Base-by-base conservation (phyloP, 2,797 vertebrate genomes). In the Melanotaenia boesemani region DNA sequence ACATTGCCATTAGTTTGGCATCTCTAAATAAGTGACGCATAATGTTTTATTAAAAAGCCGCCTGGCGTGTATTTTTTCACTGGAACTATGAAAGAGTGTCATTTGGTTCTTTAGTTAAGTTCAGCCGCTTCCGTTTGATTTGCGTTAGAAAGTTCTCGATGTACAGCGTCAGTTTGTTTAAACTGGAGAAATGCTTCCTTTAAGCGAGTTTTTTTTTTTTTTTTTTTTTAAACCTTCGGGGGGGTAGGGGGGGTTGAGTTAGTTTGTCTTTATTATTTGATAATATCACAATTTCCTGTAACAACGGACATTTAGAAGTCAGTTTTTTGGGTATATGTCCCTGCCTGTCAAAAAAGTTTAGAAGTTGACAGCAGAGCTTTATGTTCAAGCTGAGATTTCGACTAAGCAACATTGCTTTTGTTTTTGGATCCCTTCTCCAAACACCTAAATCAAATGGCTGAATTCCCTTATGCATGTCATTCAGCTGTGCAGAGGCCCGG, bases 111-210 rank as follows among this genome's bases (percentile, higher is more conserved):
- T 50, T 6, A 2, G 9, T 2, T n/a, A 22, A 6, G 18, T 70
- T 62, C n/a, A 61, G 16, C 55, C 11, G 46, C n/a, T 59, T 34
- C 67, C 15, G 5, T 81, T 70, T 64, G 63, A 78, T n/a, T 67
- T 71, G 34, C 50, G 32, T 54, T 12, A 44, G 79, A 91, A 91
- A 89, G 84, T 89, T 92, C 85, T 57, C 67, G 87, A 88, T 60
- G 2, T 58, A 58, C 10, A 26, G 50, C 46, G 28, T 28, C 7
- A 4, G 7, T 62, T 37, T 70, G 13, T 24, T 4, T 11, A 10
- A 72, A 55, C 37, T 1, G 2, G 4, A 22, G 16, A 41, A 5
- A 30, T 20, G 4, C 20, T 50, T 13, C 1, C 1, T 3, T 63
- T 2, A 28, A 24, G 8, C 0, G 1, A 5, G 11, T 20, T 9